These are phyloP conservation scores for Papilio dardanus DNA, from an alignment of 1,140 invertebrate species.

Conservation along the genomic window DNA sequence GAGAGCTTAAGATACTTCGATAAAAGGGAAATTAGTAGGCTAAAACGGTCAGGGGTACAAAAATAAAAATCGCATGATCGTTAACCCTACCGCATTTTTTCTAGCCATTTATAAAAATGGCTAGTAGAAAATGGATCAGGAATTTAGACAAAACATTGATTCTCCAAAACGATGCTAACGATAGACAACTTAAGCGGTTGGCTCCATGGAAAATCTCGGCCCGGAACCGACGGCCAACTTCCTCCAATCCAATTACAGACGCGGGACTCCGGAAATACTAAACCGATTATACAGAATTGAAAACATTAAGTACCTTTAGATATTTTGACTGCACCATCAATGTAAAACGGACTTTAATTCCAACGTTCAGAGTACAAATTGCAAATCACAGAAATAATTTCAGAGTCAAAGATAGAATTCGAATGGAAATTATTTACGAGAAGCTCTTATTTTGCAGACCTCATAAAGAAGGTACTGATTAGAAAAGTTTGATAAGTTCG, in stretches of 20 bases:
- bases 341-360: constrained; percentile 57
- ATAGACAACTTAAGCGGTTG: constrained; percentile 48
- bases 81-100: too few relatives aligned
- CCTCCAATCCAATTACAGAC: constrained; percentile 76
- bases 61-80: too few relatives aligned
- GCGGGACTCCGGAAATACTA: constrained; percentile 79
- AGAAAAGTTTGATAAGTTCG: constrained; percentile 74
- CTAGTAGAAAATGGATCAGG: not conserved
- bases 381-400: constrained; percentile 50
- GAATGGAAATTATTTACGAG: constrained; percentile 75
- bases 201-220: constrained; percentile 66
- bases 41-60: too few relatives aligned
- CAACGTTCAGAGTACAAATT: constrained; percentile 49
- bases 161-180: constrained; percentile 32
- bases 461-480: constrained; percentile 64
- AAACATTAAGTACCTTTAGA: constrained; percentile 81
- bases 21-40: too few relatives aligned
- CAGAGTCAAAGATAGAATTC: constrained; percentile 76
- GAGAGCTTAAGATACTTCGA: constrained; percentile 31
- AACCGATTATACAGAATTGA: constrained; percentile 82
- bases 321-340: constrained; percentile 52
- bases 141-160: constrained; percentile 22
- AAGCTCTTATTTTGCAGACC: constrained; percentile 68
- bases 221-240: constrained; percentile 55
- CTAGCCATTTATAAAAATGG: not conserved